Base-by-base conservation (phyloP, 1,140 invertebrate species). In the Himalopsyche phryganea region DNA sequence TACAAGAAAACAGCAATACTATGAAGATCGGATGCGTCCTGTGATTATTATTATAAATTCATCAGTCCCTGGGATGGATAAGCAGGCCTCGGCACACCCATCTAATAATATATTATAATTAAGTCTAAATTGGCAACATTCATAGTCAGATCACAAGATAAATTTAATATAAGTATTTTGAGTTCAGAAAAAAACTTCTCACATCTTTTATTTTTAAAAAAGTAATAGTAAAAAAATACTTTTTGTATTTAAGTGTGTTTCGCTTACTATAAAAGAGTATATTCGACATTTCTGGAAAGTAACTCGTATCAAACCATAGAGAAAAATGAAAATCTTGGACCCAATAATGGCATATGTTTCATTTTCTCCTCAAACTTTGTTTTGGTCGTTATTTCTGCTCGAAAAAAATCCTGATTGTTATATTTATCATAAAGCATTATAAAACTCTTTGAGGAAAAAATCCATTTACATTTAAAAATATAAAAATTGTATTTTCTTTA, bases 41-140 rank as follows among this genome's bases (percentile, higher is more conserved):
- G 4, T 11, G 38, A 13, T 11, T 40, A 15, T 11, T 13, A 28
- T 28, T 28, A 28, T 28, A 28, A 28, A 28, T 28, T 28, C n/a
- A n/a, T n/a, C 42, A 17, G 10, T 45, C 17, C 42, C 18, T 5
- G 18, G 42, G 23, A 28, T 28, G 23, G 23, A 28, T 28, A 28
- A 28, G 23, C 23, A 28, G 3, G 9, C 9, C 15, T 5, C 42
- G 9, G 6, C 6, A 17, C 42, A 15, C 18, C 42, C 42, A 45
- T 45, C 42, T 45, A 45, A 15, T 45, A 40, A 5, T 40, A 40
- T 45, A 40, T 40, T 40, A 13, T 17, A 45, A 17, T 45, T 17
- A 45, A 14, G 13, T 47, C 49, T 52, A 59, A 46, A 52, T 59
- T 59, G 57, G 49, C 49, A 58, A 58, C 40, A 35, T 58, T 49